phyloP scores from a whole-genome alignment of 2,888 invertebrate genomes.

The Synergus japonicus region DNA sequence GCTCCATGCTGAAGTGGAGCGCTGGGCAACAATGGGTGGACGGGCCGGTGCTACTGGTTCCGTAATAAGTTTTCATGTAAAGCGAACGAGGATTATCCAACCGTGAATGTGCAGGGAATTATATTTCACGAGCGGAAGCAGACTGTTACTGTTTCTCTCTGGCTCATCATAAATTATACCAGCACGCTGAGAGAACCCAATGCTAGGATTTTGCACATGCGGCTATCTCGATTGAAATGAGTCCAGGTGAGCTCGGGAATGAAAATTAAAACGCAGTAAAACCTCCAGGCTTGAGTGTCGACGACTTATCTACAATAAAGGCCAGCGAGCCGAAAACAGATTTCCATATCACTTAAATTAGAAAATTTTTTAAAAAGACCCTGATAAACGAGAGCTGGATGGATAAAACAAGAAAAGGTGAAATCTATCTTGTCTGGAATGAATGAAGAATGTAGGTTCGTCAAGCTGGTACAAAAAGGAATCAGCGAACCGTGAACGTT shows the following conservation, averaged over 20 bases:
- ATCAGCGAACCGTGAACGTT: slow-evolving; percentile 28
- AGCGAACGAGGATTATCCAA: slow-evolving; percentile 76
- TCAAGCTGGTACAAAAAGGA: slow-evolving; percentile 22
- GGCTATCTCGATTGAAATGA: slow-evolving; percentile 42
- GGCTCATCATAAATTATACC: slow-evolving; percentile 69
- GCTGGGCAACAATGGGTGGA: slow-evolving; percentile 56
- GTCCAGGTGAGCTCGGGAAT: slow-evolving; percentile 33
- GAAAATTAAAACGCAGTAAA: slow-evolving; percentile 29
- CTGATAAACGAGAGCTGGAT: not conserved
- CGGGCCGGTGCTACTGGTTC: slow-evolving; percentile 63
- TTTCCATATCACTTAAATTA: slow-evolving; percentile 9
- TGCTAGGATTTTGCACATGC: slow-evolving; percentile 66
- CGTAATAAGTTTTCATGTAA: slow-evolving; percentile 76
- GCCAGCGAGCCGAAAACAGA: slow-evolving; percentile 2
- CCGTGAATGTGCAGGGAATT: slow-evolving; percentile 76
- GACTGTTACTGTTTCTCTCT: slow-evolving; percentile 70
- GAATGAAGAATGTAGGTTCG: slow-evolving; percentile 11
- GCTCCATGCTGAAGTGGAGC: slow-evolving; percentile 66
- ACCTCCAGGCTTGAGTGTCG: slow-evolving; percentile 4
- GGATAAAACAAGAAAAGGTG: not conserved
- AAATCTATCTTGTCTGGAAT: slow-evolving; percentile 7
- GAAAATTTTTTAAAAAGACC: not conserved
- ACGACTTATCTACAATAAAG: slow-evolving; percentile 25
- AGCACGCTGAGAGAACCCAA: slow-evolving; percentile 58
- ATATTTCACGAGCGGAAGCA: slow-evolving; percentile 76